These are phyloP conservation scores for Montipora cactus DNA, from an alignment of 64 coral and sea anemone species.

Conservation along the genomic window DNA sequence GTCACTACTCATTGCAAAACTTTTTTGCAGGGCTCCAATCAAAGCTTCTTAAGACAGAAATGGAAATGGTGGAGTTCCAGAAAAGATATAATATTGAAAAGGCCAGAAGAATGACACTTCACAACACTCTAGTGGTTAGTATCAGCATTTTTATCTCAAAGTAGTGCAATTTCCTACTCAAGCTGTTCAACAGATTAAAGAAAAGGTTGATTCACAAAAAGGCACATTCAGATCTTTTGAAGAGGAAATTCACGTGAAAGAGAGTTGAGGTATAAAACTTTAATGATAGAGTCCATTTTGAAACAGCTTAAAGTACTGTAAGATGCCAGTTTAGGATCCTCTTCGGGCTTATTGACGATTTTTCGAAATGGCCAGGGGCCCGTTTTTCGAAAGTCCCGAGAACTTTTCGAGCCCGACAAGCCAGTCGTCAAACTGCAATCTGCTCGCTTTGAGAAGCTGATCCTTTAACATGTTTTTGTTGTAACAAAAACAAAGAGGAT, in stretches of 20 bases:
- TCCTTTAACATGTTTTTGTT: no score
- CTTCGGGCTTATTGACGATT: no score
- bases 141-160: background rate
- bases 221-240: background rate
- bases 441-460: no score
- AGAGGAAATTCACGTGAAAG: background rate
- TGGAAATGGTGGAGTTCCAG: slow-evolving; percentile 79
- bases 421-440: no score
- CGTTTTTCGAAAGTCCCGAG: no score
- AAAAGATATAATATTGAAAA: slow-evolving; percentile 87
- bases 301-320: no score
- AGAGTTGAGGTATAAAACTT: background rate
- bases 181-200: background rate
- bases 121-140: slow-evolving; percentile 97
- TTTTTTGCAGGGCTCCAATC: slow-evolving; percentile 87
- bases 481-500: no score
- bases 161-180: background rate
- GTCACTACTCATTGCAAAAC: background rate
- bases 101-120: slow-evolving; percentile 88
- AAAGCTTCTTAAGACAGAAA: slow-evolving; percentile 95
- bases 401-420: no score
- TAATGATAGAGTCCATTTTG: no score
- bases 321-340: no score
- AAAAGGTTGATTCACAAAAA: no score
- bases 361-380: no score